These are phyloP conservation scores for Anhinga rufa DNA, from an alignment of 2,113 vertebrate species.

Conservation along the genomic window DNA sequence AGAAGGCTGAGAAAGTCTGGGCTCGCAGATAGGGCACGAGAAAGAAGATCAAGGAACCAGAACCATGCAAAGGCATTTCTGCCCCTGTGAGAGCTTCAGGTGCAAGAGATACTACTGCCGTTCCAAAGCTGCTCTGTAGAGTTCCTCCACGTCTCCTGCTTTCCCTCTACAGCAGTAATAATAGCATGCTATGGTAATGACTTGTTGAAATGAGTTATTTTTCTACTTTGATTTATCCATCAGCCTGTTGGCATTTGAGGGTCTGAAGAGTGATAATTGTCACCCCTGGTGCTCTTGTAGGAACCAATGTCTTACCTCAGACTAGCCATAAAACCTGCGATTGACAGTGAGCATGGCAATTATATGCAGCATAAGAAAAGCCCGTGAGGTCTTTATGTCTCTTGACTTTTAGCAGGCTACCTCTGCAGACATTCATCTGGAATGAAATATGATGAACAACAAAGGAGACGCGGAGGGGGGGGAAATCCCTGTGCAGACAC, in stretches of 20 bases:
- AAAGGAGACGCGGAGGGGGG: not conserved
- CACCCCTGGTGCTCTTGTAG: not conserved
- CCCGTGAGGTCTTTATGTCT: not conserved
- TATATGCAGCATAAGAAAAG: not conserved
- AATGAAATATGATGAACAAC: not conserved
- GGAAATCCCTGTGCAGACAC: not conserved
- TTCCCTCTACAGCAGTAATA: not conserved
- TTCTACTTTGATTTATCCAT: not conserved
- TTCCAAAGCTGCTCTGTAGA: not conserved
- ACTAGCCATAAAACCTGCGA: not conserved
- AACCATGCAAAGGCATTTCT: not conserved
- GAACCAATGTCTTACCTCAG: not conserved
- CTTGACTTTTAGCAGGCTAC: not conserved
- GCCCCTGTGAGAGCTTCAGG: not conserved
- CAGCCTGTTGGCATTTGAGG: not conserved
- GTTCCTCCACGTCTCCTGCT: not conserved
- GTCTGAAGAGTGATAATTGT: not conserved
- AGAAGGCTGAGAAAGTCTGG: not conserved
- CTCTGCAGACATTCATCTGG: not conserved
- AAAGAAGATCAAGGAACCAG: not conserved
- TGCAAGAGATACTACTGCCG: not conserved
- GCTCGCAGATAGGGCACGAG: not conserved
- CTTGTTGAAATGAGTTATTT: not conserved
- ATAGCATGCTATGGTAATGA: fast-evolving
- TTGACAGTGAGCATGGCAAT: not conserved